phyloP scores from a whole-genome alignment of 2,888 invertebrate genomes.

The Coremacera marginata region DNA sequence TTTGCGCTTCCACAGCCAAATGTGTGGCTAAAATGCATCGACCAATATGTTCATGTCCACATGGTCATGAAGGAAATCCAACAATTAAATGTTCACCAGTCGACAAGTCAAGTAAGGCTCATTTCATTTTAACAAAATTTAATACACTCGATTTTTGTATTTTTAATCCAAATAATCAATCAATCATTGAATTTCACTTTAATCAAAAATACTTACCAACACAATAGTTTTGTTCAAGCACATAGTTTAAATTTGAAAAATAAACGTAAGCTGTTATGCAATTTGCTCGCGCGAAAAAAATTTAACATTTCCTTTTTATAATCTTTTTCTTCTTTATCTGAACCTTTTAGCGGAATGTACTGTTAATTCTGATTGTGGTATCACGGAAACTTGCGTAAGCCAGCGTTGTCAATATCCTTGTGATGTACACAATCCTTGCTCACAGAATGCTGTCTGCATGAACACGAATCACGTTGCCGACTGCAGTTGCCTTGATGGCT shows the following conservation, averaged over 20 bases:
- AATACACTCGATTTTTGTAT: constrained; percentile 36
- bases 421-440: constrained; percentile 86
- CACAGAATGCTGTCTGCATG: constrained; percentile 85
- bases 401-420: constrained; percentile 89
- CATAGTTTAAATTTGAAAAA: not conserved
- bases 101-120: constrained; percentile 79
- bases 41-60: constrained; percentile 85
- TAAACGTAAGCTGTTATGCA: no score
- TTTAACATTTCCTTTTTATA: not conserved
- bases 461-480: constrained; percentile 89
- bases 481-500: constrained; percentile 88
- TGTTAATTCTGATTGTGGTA: constrained; percentile 85
- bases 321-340: constrained; percentile 43
- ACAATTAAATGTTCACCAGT: constrained; percentile 82
- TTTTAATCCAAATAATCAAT: constrained; percentile 33
- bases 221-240: no score
- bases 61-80: constrained; percentile 85
- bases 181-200: constrained; percentile 37
- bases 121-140: constrained; percentile 48
- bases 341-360: constrained; percentile 82
- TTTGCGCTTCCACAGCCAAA: constrained; percentile 81
- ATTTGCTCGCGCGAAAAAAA: no score
- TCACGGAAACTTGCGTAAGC: constrained; percentile 89
- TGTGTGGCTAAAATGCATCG: constrained; percentile 87
- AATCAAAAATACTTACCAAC: constrained; percentile 36